Percentiles rank a stretch among this genome's conserved stretches.
These are phyloP conservation scores for Platycheirus albimanus DNA, from an alignment of 2,888 invertebrate genomes.

Conservation along the genomic window DNA sequence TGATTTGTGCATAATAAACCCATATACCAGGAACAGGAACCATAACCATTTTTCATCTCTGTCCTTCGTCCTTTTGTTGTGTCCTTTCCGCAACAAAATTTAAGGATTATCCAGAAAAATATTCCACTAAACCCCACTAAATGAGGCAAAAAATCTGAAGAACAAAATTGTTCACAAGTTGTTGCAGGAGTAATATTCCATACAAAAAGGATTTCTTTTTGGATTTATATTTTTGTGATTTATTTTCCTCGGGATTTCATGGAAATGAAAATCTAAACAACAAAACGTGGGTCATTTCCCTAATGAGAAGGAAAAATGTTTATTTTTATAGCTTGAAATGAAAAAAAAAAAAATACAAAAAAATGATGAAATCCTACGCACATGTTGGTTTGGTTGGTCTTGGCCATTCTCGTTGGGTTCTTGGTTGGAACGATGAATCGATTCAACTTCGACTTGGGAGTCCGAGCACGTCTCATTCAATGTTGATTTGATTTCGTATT, in stretches of 20 bases:
- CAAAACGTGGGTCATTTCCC: constrained; percentile 72
- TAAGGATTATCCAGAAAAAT: constrained; percentile 6
- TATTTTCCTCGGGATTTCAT: constrained; percentile 28
- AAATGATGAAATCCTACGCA: constrained; percentile 58
- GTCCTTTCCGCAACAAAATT: neutral
- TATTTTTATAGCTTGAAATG: constrained; percentile 43
- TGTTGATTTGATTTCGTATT: constrained; percentile 72
- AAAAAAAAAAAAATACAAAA: neutral
- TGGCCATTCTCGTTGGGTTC: too few species aligned
- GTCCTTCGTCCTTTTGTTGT: neutral
- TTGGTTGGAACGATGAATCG: constrained; percentile 45
- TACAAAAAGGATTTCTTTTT: constrained; percentile 51
- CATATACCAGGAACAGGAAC: too few species aligned
- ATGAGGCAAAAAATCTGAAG: constrained; percentile 12
- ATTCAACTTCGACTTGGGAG: constrained; percentile 55
- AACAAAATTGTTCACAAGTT: neutral
- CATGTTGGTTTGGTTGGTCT: too few species aligned
- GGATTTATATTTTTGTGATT: constrained; percentile 30
- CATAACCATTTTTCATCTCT: neutral
- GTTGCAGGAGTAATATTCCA: constrained; percentile 3
- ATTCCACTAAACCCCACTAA: constrained; percentile 14
- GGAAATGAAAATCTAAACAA: constrained; percentile 68
- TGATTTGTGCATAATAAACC: constrained; percentile 60
- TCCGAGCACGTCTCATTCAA: constrained; percentile 52
- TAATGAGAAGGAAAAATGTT: constrained; percentile 65